Base-by-base conservation (phyloP, 2,888 invertebrate genomes). In the Helicoverpa assulta region DNA sequence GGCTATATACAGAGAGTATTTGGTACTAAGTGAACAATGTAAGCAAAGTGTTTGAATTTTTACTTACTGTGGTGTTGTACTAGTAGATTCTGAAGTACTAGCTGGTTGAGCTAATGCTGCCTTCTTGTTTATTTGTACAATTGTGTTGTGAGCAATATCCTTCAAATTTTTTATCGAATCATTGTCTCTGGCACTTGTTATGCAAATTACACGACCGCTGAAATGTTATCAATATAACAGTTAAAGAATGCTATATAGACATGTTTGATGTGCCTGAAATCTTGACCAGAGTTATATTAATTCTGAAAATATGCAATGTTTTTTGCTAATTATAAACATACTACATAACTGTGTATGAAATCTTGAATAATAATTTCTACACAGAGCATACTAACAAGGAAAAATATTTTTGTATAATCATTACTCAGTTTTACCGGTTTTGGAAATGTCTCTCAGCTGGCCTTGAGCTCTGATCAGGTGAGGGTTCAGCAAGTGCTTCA, bases 181-280 rank as follows among this genome's bases (percentile, higher is more conserved):
- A 89, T 99, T 98, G 90, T 98, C 98, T 81, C 98, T 96, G 0
- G 98, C 98, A 80, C 98, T 98, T 7, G 99, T 99, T 47, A 99
- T 97, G 87, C 99, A 99, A 85, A 99, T 98, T 18, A 99, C 98
- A 74, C 99, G 96, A 14, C 99, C 98, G 71, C 97, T 96, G 90
- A 55, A 91, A 91, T 96, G 1, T 96, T 65, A 95, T 84, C 12
- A 96, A 53, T 14, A 0, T 14, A 40, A 40, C 3, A 40, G 5
- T 40, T 40, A 40, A 10, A 8, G 10, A 37, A 37, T 33, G 10
- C 37, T 37, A 10, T 37, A 7, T 37, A 37, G 37, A 8, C 10
- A 37, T 37, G 7, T 37, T 37, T 8, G 37, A 37, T 37, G 10
- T 10, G 10, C 8, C 10, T 10, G 10, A 37, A 12, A 10, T 12